Percentiles rank a stretch among this genome's conserved stretches.
Conservation (phyloP, 2,797 vertebrate species). For the Fistularia tabacaria region DNA sequence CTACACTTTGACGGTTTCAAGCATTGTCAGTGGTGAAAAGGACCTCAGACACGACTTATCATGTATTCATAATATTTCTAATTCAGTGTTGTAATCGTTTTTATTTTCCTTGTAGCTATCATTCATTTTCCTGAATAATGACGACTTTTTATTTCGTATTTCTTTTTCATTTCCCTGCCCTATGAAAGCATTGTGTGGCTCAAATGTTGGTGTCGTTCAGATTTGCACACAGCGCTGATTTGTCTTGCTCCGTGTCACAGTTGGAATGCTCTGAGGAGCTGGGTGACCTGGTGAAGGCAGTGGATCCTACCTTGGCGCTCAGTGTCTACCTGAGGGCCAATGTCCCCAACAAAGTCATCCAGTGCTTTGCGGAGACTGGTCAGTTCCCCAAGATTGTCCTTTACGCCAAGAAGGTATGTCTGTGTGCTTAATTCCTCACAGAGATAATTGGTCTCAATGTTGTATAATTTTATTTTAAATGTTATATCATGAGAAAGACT, state of each 20-base stretch:
- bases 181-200: no score
- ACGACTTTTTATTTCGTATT: no score
- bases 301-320: conserved; percentile 94
- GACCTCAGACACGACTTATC: neutral
- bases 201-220: neutral
- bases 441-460: no score
- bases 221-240: conserved; percentile 5
- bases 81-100: no score
- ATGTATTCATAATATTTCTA: neutral
- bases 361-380: conserved; percentile 98
- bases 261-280: conserved; percentile 97
- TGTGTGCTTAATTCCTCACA: neutral
- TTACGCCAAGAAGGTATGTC: conserved; percentile 94
- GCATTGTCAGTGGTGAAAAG: neutral
- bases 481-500: neutral
- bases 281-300: conserved; percentile 95
- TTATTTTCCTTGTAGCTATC: no score
- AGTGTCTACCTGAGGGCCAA: conserved; percentile 97
- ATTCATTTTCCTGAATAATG: no score
- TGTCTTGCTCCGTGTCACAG: conserved; percentile 60
- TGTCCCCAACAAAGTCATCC: conserved; percentile 98
- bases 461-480: neutral
- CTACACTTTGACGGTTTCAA: conserved; percentile 9
- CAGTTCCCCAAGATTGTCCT: conserved; percentile 99
- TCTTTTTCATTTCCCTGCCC: no score